A percentile compares a stretch with the other conserved stretches of the same genome.
Conservation (phyloP, 2,888 invertebrate species). For the Microdon myrmicae region DNA sequence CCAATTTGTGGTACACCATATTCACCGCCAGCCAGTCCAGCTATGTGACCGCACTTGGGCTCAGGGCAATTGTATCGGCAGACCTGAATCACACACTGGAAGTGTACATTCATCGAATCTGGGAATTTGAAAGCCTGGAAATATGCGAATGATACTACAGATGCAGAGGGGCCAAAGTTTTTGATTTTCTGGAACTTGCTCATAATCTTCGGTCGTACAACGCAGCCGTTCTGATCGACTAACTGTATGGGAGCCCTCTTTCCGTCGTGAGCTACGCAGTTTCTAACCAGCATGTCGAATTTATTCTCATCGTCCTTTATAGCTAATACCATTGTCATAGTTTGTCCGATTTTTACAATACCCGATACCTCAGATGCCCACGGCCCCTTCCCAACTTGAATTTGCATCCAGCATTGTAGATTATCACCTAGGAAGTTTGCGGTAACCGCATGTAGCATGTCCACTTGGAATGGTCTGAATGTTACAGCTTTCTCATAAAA, state of each 20-base stretch:
- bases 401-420: conserved; percentile 97
- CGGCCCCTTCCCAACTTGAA: conserved; percentile 94
- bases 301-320: conserved; percentile 96
- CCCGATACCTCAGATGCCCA: conserved; percentile 98
- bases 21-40: conserved; percentile 73
- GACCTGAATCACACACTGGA: conserved; percentile 96
- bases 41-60: conserved; percentile 81
- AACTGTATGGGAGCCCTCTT: conserved; percentile 92
- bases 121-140: conserved; percentile 98
- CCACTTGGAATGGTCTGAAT: conserved; percentile 94
- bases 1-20: conserved; percentile 72
- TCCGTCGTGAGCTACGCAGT: conserved; percentile 94
- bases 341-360: conserved; percentile 94
- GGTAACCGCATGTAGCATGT: conserved; percentile 93
- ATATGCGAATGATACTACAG: conserved; percentile 93
- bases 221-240: conserved; percentile 93
- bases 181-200: conserved; percentile 95
- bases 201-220: conserved; percentile 94
- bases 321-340: conserved; percentile 96
- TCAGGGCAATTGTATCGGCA: conserved; percentile 94
- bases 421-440: conserved; percentile 96
- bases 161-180: conserved; percentile 93
- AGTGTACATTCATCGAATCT: conserved; percentile 96
- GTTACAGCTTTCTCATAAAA: conserved; percentile 95
- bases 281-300: conserved; percentile 93